These are phyloP conservation scores for Xanthia togata DNA, from an alignment of 2,888 invertebrate species.

Conservation along the genomic window DNA sequence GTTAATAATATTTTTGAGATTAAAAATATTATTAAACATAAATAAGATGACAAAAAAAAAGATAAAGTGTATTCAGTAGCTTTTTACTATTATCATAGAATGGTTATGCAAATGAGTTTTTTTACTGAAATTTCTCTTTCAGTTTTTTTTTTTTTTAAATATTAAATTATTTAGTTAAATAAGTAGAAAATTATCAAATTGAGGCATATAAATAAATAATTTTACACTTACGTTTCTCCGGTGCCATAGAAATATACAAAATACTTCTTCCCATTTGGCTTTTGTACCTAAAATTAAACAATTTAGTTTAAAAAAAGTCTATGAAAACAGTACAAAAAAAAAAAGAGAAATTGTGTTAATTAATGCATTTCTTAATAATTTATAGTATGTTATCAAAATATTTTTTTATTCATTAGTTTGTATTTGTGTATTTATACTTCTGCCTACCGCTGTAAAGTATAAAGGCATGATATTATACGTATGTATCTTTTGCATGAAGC, in stretches of 20 bases:
- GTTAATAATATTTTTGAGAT: background rate
- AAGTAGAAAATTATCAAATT: background rate
- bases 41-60: background rate
- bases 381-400: background rate
- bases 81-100: background rate
- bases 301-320: background rate
- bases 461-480: background rate
- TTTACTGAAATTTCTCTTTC: no score
- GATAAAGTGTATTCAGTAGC: background rate
- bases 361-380: background rate
- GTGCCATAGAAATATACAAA: constrained; percentile 98
- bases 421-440: background rate
- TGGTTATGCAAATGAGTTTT: background rate
- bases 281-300: constrained; percentile 90
- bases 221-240: constrained; percentile 95
- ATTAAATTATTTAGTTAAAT: no score
- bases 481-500: no score
- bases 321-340: no score
- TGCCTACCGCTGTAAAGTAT: no score
- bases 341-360: no score
- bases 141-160: no score
- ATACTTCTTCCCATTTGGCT: constrained; percentile 93
- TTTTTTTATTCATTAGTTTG: background rate
- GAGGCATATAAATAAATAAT: background rate
- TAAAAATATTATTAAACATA: background rate